A percentile compares a stretch with the other conserved stretches of the same genome.
These are phyloP conservation scores for Chaenodraco wilsoni DNA, from an alignment of 2,797 vertebrate genomes.

Conservation along the genomic window DNA sequence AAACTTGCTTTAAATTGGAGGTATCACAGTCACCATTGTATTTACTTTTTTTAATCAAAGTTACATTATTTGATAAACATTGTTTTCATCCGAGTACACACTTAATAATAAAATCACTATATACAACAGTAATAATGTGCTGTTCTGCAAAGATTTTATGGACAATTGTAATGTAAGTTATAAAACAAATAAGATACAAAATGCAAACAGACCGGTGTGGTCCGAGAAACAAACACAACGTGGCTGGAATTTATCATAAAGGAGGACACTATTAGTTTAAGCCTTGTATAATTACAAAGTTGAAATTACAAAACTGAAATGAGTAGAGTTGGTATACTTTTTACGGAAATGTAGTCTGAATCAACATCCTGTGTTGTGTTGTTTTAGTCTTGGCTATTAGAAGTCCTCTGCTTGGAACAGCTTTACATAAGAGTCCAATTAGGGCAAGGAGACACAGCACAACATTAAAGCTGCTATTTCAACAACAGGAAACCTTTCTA, in stretches of 20 bases:
- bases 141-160: not conserved
- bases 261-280: too few species aligned
- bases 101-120: not conserved
- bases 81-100: not conserved
- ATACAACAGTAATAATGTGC: not conserved
- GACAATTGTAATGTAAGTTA: not conserved
- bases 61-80: not conserved
- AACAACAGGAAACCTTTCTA: not conserved
- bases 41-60: not conserved
- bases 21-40: not conserved
- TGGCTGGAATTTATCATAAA: not conserved
- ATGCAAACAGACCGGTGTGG: not conserved
- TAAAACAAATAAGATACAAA: not conserved
- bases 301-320: not conserved
- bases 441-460: not conserved
- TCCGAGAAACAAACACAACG: not conserved
- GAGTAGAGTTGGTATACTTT: not conserved
- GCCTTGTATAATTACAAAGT: too few species aligned
- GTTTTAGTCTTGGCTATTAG: not conserved
- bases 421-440: not conserved
- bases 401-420: not conserved
- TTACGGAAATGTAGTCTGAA: not conserved
- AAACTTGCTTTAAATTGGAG: not conserved
- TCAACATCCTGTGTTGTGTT: not conserved
- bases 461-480: slow-evolving; percentile 1